A percentile compares a stretch with the other conserved stretches of the same genome.
These are phyloP conservation scores for Watsonalla cultraria DNA, from an alignment of 2,888 invertebrate species.

Conservation along the genomic window DNA sequence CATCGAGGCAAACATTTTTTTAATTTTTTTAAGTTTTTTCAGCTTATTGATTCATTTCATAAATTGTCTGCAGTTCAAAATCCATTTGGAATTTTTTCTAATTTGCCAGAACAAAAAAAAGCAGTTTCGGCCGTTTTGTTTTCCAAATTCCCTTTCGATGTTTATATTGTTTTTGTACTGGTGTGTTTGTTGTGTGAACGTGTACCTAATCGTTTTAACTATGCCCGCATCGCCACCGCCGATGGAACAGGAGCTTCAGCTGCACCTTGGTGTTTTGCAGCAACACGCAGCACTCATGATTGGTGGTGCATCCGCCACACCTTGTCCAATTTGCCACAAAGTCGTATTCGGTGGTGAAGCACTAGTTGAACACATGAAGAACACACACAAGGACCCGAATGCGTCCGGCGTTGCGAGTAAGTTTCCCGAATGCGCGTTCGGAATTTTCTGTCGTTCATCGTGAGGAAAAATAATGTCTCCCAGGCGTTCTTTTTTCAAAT, in stretches of 20 bases:
- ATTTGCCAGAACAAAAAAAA: constrained; percentile 41
- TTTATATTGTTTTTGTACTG: constrained; percentile 28
- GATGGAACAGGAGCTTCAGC: constrained; percentile 88
- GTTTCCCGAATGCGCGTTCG: constrained; percentile 63
- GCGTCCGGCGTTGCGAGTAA: constrained; percentile 94
- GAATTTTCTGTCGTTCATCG: constrained; percentile 19
- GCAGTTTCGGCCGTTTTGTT: constrained; percentile 39
- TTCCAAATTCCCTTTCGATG: constrained; percentile 52
- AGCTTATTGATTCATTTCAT: background rate
- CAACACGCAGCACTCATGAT: constrained; percentile 95
- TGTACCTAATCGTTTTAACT: constrained; percentile 67
- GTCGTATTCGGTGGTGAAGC: constrained; percentile 95
- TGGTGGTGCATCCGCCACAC: constrained; percentile 94
- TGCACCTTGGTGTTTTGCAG: constrained; percentile 96
- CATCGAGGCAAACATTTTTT: background rate
- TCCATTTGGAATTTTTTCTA: constrained; percentile 11
- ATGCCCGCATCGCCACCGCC: constrained; percentile 67
- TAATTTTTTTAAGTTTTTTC: constrained; percentile 1
- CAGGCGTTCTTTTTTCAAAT: constrained; percentile 26
- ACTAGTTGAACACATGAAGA: constrained; percentile 97
- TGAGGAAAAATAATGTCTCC: constrained; percentile 25
- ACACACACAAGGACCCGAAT: constrained; percentile 95
- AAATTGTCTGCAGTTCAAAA: background rate
- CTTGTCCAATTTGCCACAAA: constrained; percentile 96
- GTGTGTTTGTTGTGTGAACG: constrained; percentile 45